Conservation (phyloP, 2,797 vertebrate genomes). For the Okamejei kenojei region DNA sequence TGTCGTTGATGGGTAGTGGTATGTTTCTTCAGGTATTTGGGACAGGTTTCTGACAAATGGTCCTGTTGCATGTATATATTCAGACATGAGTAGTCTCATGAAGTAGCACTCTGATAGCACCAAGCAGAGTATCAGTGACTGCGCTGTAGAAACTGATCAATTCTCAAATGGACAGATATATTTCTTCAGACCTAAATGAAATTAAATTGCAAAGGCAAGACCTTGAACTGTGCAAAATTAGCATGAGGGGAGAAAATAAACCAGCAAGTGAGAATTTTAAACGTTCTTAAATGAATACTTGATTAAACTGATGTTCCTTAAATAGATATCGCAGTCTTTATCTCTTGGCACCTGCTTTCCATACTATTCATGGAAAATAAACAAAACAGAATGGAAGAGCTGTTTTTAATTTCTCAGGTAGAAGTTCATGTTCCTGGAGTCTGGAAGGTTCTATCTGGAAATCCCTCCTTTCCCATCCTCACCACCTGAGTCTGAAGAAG, state of each 20-base stretch:
- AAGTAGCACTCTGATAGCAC: no score
- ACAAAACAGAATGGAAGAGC: background rate
- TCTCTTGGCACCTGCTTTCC: background rate
- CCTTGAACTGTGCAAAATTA: background rate
- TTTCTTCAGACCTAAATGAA: background rate
- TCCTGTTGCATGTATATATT: no score
- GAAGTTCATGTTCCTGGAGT: background rate
- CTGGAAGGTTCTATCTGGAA: background rate
- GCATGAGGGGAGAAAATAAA: background rate
- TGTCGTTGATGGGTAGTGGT: no score
- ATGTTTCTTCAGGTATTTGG: no score
- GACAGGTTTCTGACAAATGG: no score
- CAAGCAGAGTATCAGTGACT: no score
- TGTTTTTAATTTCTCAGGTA: background rate
- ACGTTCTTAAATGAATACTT: background rate
- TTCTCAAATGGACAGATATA: background rate
- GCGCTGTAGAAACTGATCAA: background rate
- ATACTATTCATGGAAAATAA: background rate
- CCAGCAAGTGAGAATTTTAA: background rate
- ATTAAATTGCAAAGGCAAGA: background rate
- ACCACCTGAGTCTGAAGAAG: background rate
- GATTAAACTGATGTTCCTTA: background rate
- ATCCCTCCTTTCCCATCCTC: background rate
- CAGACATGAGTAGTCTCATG: no score
- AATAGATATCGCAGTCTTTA: background rate